Conservation (phyloP, 2,888 invertebrate species). For the Drosophila tripunctata region DNA sequence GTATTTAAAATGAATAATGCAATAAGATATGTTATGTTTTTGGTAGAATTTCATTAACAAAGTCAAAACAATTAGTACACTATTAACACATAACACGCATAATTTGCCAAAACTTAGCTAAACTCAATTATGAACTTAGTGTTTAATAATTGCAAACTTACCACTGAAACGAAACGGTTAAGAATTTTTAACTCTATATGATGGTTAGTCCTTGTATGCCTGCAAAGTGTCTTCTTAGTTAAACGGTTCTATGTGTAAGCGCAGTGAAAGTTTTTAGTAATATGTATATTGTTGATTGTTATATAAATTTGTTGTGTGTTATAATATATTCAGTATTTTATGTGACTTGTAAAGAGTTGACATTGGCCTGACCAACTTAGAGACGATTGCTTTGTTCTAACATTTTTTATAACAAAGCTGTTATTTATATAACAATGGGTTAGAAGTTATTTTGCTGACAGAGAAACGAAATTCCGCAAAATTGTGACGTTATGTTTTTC, state of each 20-base stretch:
- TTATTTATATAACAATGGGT: neutral
- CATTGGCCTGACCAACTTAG: neutral
- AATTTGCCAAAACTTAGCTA: neutral
- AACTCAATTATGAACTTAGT: neutral
- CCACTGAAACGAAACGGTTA: constrained; percentile 9
- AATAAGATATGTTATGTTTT: too few relatives aligned
- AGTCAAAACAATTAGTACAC: too few relatives aligned
- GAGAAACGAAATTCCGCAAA: constrained; percentile 5
- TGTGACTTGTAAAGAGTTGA: constrained; percentile 23
- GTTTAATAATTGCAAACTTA: constrained; percentile 11
- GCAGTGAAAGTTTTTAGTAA: neutral
- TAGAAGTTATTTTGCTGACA: neutral
- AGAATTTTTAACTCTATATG: neutral
- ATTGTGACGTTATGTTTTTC: constrained; percentile 3
- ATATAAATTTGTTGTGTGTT: constrained; percentile 26
- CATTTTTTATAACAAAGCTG: neutral
- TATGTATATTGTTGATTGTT: constrained; percentile 20
- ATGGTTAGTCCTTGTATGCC: neutral
- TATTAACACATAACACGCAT: neutral
- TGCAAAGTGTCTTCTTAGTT: neutral
- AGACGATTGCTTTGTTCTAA: constrained; percentile 24
- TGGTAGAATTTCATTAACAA: too few relatives aligned
- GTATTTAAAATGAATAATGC: too few relatives aligned
- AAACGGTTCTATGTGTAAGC: neutral
- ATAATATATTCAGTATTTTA: constrained; percentile 7